These are phyloP conservation scores for Origma solitaria DNA, from an alignment of 2,113 vertebrate species.

Conservation along the genomic window DNA sequence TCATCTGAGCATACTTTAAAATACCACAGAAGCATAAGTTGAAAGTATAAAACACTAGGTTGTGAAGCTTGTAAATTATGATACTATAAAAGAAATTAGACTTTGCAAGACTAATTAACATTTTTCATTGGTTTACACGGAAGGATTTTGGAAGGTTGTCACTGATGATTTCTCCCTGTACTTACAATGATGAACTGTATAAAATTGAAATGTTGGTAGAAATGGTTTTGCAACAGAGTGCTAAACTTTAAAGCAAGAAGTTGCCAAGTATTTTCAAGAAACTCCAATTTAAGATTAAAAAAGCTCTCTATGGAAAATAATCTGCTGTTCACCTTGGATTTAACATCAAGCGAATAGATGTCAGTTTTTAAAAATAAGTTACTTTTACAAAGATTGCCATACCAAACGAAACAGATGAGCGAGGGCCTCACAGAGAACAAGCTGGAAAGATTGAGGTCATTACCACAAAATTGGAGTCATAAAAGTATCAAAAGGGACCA, in stretches of 20 bases:
- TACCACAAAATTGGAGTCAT: background rate
- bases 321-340: background rate
- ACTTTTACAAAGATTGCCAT: background rate
- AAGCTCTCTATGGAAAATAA: background rate
- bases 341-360: background rate
- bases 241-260: background rate
- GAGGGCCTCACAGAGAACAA: background rate
- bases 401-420: rapidly evolving
- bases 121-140: background rate
- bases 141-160: background rate
- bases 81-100: background rate
- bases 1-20: background rate
- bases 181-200: background rate
- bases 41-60: background rate
- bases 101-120: constrained; percentile 5
- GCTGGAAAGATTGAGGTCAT: background rate
- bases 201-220: background rate
- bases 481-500: background rate
- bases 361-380: background rate
- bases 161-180: background rate
- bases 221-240: background rate
- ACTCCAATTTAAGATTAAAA: background rate
- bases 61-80: background rate
- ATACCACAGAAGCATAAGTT: background rate
- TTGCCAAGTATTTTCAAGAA: background rate